phyloP scores from a whole-genome alignment of 2,888 invertebrate species.

The Nephrocerus scutellatus region DNA sequence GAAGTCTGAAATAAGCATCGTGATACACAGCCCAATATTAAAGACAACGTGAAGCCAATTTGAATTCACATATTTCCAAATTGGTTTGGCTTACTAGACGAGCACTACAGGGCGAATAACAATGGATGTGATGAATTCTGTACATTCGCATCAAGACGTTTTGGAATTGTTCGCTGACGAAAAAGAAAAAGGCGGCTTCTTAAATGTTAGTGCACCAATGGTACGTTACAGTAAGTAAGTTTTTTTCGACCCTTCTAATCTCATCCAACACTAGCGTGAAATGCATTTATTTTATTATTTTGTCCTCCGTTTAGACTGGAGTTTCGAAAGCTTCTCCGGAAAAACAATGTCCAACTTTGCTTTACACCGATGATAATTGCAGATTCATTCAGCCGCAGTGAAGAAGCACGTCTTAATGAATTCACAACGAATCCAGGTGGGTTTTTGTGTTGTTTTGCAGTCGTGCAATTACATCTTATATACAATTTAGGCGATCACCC shows the following conservation, averaged over 20 bases:
- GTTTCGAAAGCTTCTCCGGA: constrained; percentile 67
- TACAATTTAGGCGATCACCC: constrained; percentile 71
- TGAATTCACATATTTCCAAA: too few relatives aligned
- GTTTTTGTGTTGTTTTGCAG: background rate
- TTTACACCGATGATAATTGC: constrained; percentile 97
- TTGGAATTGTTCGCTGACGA: constrained; percentile 59
- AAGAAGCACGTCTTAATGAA: constrained; percentile 76
- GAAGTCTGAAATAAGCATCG: too few relatives aligned
- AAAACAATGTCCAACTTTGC: constrained; percentile 80
- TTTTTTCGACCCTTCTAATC: background rate
- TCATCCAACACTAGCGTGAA: background rate
- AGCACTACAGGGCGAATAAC: too few relatives aligned
- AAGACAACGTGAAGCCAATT: too few relatives aligned
- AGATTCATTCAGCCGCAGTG: constrained; percentile 83
- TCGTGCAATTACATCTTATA: background rate
- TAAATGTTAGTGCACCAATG: constrained; percentile 91
- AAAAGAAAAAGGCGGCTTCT: constrained; percentile 50
- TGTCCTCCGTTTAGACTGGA: constrained; percentile 54
- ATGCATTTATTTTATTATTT: background rate
- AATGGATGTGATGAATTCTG: too few relatives aligned
- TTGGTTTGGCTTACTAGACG: too few relatives aligned
- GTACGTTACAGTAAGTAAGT: constrained; percentile 82
- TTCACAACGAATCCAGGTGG: constrained; percentile 62
- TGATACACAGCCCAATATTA: too few relatives aligned
- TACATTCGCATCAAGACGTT: constrained; percentile 50